Percentiles rank a stretch among this genome's conserved stretches.
phyloP scores from a whole-genome alignment of 2,888 invertebrate species.

The Drosophila tripunctata region DNA sequence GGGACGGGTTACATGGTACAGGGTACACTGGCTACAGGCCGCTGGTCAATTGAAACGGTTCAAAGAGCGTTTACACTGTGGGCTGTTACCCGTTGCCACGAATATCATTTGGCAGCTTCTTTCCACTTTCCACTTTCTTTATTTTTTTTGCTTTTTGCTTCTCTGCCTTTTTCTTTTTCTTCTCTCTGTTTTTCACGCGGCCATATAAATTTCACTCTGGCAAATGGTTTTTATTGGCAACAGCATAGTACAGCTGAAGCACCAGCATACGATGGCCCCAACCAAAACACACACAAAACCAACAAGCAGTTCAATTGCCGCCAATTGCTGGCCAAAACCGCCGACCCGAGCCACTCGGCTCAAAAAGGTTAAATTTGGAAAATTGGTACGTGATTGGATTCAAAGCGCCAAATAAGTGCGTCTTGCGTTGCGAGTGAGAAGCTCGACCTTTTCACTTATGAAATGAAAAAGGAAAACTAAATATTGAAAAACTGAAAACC shows the following conservation, averaged over 20 bases:
- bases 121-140: background rate
- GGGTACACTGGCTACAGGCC: slow-evolving; percentile 17
- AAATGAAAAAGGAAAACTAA: slow-evolving; percentile 53
- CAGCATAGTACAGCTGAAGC: slow-evolving; percentile 20
- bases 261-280: background rate
- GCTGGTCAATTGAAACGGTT: slow-evolving; percentile 76
- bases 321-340: slow-evolving; percentile 48
- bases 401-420: slow-evolving; percentile 79
- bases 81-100: slow-evolving; percentile 33
- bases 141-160: background rate
- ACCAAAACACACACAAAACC: slow-evolving; percentile 2
- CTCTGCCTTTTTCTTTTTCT: background rate
- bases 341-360: slow-evolving; percentile 42
- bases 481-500: background rate
- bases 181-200: slow-evolving; percentile 59
- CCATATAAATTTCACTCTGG: slow-evolving; percentile 77
- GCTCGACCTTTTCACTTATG: slow-evolving; percentile 63
- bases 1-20: background rate
- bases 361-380: slow-evolving; percentile 78
- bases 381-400: slow-evolving; percentile 79
- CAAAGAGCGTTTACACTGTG: slow-evolving; percentile 60
- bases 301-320: slow-evolving; percentile 52
- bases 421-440: slow-evolving; percentile 46
- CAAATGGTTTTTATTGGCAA: slow-evolving; percentile 78
- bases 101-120: slow-evolving; percentile 40